Evolutionary conservation across 1,140 invertebrate genomes (phyloP), one percentile per base, ranked within the genome.

Genomic region (Daktulosphaira vitifoliae): DNA sequence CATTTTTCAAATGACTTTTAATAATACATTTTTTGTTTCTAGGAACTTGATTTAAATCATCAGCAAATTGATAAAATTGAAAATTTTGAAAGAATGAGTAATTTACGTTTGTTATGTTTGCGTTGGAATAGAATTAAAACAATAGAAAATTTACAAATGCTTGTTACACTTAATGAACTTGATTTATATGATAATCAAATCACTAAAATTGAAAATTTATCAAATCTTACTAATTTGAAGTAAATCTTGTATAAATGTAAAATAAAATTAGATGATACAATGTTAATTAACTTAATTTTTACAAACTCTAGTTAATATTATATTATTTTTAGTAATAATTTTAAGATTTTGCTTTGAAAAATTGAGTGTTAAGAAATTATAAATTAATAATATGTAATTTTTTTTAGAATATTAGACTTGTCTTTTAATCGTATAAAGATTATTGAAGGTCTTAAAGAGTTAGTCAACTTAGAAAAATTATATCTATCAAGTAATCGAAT

Each of bases 171-270:
- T 0, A 80, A 81, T 49, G 92, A 97, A 73, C 74, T 99, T 54
- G 96, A 98, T 71, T 78, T 99, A 1, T 96, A 98, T 75, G 96
- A 98, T 76, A 99, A 98, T 78, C 92, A 95, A 78, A 91, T 97
- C 49, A 85, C 83, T 1, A 79, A 81, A 67, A 93, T 97, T 71
- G 92, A 96, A 76, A 93, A 93, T 75, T 77, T 97, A 16, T 86
- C 91, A 68, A 74, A 79, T 20, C 80, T 97, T 9, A 82, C 90
- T 2, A 96, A 97, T 80, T 78, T 99, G 48, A 84, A 94, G 90
- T 94, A 82, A 82, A 87, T 33, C 11, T n/a, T n/a, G n/a, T n/a
- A n/a, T n/a, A n/a, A n/a, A 48, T 6, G 6, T 48, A 6, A 6
- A 48, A 48, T 6, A 16, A 48, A 48, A 48, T 6, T 16, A 7